These are phyloP conservation scores for Parauchenoglanis punctatus DNA, from an alignment of 2,797 vertebrate species.

Conservation along the genomic window DNA sequence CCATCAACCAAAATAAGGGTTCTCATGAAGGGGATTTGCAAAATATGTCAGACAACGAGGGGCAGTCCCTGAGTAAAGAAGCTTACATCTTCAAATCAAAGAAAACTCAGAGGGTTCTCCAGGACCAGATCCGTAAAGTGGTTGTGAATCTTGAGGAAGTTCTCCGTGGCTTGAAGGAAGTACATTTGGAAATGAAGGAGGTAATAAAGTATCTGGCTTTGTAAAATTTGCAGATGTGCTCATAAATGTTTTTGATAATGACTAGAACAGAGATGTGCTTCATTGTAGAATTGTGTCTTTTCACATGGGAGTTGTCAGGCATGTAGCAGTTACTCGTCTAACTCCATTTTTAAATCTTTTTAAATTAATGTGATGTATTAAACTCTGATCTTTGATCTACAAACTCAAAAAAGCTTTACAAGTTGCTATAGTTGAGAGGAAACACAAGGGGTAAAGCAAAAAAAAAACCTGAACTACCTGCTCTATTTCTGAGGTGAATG, in stretches of 20 bases:
- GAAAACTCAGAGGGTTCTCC: constrained; percentile 68
- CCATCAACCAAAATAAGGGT: constrained; percentile 51
- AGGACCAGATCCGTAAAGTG: constrained; percentile 76
- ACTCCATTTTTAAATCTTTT: background rate
- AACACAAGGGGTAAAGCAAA: constrained; percentile 17
- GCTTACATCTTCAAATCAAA: constrained; percentile 37
- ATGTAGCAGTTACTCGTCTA: background rate
- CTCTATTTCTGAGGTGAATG: constrained; percentile 68
- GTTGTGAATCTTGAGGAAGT: constrained; percentile 78
- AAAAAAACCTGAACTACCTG: constrained; percentile 33
- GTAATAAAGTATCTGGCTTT: constrained; percentile 61
- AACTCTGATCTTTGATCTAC: background rate
- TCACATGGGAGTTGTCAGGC: background rate
- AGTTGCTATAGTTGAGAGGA: constrained; percentile 1
- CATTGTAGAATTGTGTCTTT: constrained; percentile 18
- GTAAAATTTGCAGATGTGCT: constrained; percentile 19
- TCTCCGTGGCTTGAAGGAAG: constrained; percentile 73
- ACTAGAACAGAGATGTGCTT: constrained; percentile 14
- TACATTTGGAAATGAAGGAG: constrained; percentile 83
- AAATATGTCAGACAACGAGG: background rate
- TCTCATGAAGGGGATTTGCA: constrained; percentile 34
- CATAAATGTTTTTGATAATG: constrained; percentile 29
- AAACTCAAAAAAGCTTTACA: background rate
- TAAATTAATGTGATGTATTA: background rate
- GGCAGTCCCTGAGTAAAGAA: constrained; percentile 50